Conservation (phyloP, 2,797 vertebrate genomes). For the Meriones psammophilus region DNA sequence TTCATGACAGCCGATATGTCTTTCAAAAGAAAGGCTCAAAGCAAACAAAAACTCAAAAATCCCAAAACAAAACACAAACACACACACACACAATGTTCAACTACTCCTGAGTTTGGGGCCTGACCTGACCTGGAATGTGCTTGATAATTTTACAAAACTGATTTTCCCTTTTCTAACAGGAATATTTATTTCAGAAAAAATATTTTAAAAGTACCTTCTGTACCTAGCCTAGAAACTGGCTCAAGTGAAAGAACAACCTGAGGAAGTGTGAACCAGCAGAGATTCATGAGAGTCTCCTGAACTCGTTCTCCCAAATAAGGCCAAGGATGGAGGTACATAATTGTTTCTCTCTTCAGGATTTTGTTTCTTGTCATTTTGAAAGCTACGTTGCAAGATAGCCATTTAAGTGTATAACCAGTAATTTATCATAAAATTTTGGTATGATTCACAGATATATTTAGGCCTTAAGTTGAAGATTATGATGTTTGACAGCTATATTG, state of each 20-base stretch:
- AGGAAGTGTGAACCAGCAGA: not conserved
- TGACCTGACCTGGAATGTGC: not conserved
- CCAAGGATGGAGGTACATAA: not conserved
- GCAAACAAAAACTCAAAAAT: not conserved
- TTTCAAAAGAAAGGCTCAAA: not conserved
- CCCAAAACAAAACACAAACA: not conserved
- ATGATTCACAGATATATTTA: slow-evolving; percentile 13
- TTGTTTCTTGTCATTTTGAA: not conserved
- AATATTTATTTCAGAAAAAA: not conserved
- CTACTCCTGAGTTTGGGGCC: too few species aligned
- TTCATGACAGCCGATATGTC: not conserved
- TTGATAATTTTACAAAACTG: not conserved
- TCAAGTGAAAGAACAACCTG: not conserved
- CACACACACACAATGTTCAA: not conserved
- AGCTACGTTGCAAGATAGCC: not conserved
- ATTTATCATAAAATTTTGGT: slow-evolving; percentile 7
- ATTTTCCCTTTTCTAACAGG: not conserved
- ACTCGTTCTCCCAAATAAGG: not conserved
- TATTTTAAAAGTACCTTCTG: not conserved
- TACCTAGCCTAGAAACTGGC: not conserved
- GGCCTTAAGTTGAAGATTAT: not conserved
- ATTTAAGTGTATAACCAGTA: not conserved
- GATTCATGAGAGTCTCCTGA: not conserved
- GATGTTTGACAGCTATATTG: not conserved
- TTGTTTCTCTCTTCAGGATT: not conserved